Conservation (phyloP, 2,888 invertebrate genomes). For the Watsonalla binaria region DNA sequence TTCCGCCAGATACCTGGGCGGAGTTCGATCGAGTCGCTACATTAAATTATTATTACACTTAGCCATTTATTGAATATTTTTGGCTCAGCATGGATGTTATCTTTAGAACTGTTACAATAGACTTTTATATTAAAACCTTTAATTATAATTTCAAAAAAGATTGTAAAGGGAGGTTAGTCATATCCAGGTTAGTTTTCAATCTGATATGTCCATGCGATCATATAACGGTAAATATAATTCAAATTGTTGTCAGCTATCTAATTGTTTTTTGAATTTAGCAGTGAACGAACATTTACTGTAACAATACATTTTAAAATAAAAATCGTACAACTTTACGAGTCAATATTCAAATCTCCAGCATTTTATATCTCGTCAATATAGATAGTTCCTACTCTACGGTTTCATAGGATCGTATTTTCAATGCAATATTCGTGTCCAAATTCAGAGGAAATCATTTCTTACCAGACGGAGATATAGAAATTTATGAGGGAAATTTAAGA, state of each 20-base stretch:
- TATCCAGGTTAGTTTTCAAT: no score
- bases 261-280: not conserved
- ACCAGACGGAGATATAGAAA: not conserved
- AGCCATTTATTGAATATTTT: not conserved
- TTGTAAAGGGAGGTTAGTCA: no score
- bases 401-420: not conserved
- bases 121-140: no score
- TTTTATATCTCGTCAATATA: not conserved
- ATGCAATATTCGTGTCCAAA: not conserved
- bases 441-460: not conserved
- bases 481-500: no score
- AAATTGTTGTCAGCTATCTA: no score
- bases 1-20: constrained; percentile 45
- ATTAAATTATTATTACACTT: constrained; percentile 59
- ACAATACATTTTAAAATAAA: not conserved
- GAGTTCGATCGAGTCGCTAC: constrained; percentile 47
- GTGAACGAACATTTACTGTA: not conserved
- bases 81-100: no score
- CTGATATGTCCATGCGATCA: no score
- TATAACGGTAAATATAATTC: no score
- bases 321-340: not conserved
- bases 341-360: not conserved
- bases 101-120: no score
- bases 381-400: not conserved
- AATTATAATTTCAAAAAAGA: no score